Evolutionary conservation across 2,113 vertebrate species (phyloP).

Genomic region (Chunga burmeisteri): DNA sequence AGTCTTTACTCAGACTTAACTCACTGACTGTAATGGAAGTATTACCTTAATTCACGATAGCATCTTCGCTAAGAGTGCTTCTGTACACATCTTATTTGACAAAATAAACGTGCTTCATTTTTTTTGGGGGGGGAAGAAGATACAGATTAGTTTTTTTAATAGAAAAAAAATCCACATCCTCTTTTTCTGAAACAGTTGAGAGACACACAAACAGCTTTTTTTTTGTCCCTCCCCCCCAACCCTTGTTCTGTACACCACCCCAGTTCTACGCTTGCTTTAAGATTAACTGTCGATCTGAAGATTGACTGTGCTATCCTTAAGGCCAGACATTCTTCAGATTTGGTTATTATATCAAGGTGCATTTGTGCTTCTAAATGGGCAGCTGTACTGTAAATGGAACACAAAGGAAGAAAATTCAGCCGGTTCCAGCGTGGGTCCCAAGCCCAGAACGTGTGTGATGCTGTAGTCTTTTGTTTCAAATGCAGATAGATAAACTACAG

Average conservation of each 20-base stretch:
- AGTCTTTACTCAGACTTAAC: not conserved
- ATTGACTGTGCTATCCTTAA: slow-evolving; percentile 19
- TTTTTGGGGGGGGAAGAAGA: not conserved
- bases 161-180: not conserved
- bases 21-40: not conserved
- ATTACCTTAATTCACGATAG: not conserved
- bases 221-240: not conserved
- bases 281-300: slow-evolving; percentile 14
- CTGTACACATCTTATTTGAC: not conserved
- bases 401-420: slow-evolving; percentile 69
- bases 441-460: not conserved
- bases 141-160: not conserved
- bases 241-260: not conserved
- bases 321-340: slow-evolving; percentile 24
- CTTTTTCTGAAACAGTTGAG: not conserved
- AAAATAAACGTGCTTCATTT: not conserved
- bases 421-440: slow-evolving; percentile 51
- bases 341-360: slow-evolving; percentile 49
- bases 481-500: slow-evolving; percentile 63
- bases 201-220: not conserved
- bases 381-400: slow-evolving; percentile 51
- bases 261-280: slow-evolving; percentile 17
- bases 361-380: slow-evolving; percentile 60
- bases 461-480: slow-evolving; percentile 75
- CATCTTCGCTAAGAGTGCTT: not conserved